Base-by-base conservation (phyloP, 2,888 invertebrate genomes). In the Apamea anceps region DNA sequence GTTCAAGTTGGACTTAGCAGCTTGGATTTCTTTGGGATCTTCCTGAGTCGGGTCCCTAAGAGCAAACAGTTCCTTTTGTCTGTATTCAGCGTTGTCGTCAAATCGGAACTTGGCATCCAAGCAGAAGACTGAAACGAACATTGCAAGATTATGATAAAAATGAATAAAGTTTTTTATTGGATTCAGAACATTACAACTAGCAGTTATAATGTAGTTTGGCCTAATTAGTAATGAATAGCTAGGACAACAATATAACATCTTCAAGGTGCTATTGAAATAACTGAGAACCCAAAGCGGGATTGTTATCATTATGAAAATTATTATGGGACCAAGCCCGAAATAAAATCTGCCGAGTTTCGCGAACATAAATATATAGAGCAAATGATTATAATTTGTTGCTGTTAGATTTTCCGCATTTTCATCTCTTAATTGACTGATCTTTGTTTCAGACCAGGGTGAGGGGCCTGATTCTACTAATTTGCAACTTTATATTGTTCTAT, bases 41-140 rank as follows among this genome's bases (percentile, higher is more conserved):
- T 99, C 99, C 93, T 99, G 99, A 42, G 98, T 97, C 97, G 98
- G 98, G 95, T 99, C 99, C 82, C 99, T 97, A 86, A 98, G 94
- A 0, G 96, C 97, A 92, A 99, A 99, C 73, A 99, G 96, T 80
- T 98, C 98, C 93, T 99, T 98, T 94, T 99, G 99, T 84, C 99
- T 97, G 95, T 98, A 99, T 81, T 98, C 98, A 1, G 99, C 99
- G 93, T 99, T 99, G 95, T 99, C 99, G 93, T 99, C 99, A 93
- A 99, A 99, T 91, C 99, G 98, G 94, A 99, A 98, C 95, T 99
- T 99, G 88, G 99, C 99, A 96, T 99, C 99, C 94, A 99, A 97
- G 90, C 99, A 99, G 95, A 98, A 99, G 94, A 98, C 99, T 99
- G 93, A 95, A 94, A 88, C 54, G 28, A 75, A 66, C 15, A 63